Percentiles rank a stretch among this genome's conserved stretches.
Evolutionary conservation across 2,888 invertebrate genomes (phyloP).

Genomic region (Mesorhabditis sp.): DNA sequence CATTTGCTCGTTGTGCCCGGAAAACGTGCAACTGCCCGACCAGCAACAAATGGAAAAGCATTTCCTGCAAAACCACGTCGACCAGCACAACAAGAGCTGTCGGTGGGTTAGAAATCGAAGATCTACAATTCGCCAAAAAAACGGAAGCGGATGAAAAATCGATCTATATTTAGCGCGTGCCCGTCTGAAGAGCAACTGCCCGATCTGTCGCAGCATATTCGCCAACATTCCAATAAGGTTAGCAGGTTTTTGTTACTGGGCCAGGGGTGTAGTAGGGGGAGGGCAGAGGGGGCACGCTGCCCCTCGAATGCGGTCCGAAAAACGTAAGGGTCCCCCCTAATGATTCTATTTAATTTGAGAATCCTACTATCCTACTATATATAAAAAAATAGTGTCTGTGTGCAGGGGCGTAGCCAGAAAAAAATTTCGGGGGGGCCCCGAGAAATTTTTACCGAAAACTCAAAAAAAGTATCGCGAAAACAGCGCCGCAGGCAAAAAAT

Average conservation of each 20-base stretch:
- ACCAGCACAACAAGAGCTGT: conserved; percentile 17
- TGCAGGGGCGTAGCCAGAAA: too few relatives aligned
- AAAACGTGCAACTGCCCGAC: conserved; percentile 31
- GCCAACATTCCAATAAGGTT: conserved; percentile 34
- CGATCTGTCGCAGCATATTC: conserved; percentile 34
- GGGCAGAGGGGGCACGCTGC: too few relatives aligned
- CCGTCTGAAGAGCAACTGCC: conserved; percentile 32
- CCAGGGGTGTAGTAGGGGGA: too few relatives aligned
- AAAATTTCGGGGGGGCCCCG: too few relatives aligned
- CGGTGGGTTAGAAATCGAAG: conserved; percentile 5
- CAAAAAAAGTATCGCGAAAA: too few relatives aligned
- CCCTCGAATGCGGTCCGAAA: too few relatives aligned
- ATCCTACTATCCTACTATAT: too few relatives aligned
- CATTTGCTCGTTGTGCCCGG: conserved; percentile 42
- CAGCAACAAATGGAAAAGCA: conserved; percentile 33
- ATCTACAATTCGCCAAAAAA: conserved; percentile 16
- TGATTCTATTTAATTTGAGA: too few relatives aligned
- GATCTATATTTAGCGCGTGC: conserved; percentile 22
- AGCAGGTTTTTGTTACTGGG: neutral
- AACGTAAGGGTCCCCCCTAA: too few relatives aligned
- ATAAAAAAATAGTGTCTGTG: too few relatives aligned
- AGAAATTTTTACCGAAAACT: too few relatives aligned
- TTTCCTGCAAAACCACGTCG: conserved; percentile 36
- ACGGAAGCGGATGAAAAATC: neutral
- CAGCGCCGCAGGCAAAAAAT: too few relatives aligned